Conservation (phyloP, 2,888 invertebrate genomes). For the Drosophila demipolita region DNA sequence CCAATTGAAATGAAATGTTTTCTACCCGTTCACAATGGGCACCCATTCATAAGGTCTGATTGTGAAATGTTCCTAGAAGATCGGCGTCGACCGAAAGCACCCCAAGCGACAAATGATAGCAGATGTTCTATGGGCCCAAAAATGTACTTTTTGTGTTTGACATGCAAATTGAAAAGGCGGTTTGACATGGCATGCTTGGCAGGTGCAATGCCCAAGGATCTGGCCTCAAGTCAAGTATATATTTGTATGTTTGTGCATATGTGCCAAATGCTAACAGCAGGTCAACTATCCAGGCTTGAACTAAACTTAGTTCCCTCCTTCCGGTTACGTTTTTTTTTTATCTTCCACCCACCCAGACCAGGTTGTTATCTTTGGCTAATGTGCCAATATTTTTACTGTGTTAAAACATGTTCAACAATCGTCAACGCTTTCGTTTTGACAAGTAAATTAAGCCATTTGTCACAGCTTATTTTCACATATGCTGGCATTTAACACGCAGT, state of each 20-base stretch:
- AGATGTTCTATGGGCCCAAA: conserved; percentile 77
- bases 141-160: conserved; percentile 34
- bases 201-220: conserved; percentile 65
- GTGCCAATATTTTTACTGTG: conserved; percentile 75
- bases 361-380: conserved; percentile 69
- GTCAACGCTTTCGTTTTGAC: conserved; percentile 56
- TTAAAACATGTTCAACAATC: conserved; percentile 69
- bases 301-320: conserved; percentile 18
- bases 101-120: conserved; percentile 72
- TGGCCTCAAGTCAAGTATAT: conserved; percentile 61
- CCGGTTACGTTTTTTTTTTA: not conserved
- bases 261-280: conserved; percentile 75
- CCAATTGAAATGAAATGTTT: conserved; percentile 44
- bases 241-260: conserved; percentile 31
- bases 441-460: conserved; percentile 85
- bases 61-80: conserved; percentile 75
- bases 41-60: conserved; percentile 75
- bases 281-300: conserved; percentile 63
- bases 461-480: conserved; percentile 85
- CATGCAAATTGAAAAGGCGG: conserved; percentile 75
- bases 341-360: conserved; percentile 12
- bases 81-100: conserved; percentile 39
- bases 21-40: conserved; percentile 59
- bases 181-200: conserved; percentile 58
- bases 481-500: conserved; percentile 84